These are phyloP conservation scores for Denticeps clupeoides DNA, from an alignment of 2,797 vertebrate genomes.

Conservation along the genomic window DNA sequence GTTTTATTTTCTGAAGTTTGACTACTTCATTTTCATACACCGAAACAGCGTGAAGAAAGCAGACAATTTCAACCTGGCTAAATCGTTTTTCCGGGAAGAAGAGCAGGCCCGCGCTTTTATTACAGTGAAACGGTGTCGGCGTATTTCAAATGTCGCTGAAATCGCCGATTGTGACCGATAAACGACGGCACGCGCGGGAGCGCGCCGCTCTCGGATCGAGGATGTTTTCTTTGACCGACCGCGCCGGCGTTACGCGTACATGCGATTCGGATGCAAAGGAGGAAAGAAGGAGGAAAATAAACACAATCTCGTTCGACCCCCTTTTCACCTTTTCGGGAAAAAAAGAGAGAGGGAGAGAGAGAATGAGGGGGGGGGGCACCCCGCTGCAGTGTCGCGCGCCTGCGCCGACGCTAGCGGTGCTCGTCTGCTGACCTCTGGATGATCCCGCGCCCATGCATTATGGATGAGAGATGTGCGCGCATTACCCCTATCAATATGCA, in stretches of 20 bases:
- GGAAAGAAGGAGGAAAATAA: conserved; percentile 31
- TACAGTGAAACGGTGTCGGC: no score
- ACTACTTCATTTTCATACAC: no score
- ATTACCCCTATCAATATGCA: conserved; percentile 84
- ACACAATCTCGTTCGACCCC: conserved; percentile 27
- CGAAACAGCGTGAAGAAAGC: no score
- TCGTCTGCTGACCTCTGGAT: conserved; percentile 88
- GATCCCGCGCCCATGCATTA: conserved; percentile 84
- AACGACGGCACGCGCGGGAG: neutral
- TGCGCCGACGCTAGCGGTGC: conserved; percentile 35
- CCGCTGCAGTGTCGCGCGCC: conserved; percentile 23
- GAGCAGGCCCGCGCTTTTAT: no score
- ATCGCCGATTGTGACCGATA: no score
- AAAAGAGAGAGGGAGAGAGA: conserved; percentile 35
- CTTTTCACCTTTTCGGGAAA: conserved; percentile 22
- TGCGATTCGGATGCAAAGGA: conserved; percentile 25
- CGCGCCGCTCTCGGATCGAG: neutral
- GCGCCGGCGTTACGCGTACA: conserved; percentile 6
- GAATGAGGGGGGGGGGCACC: conserved; percentile 22
- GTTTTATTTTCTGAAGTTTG: no score
- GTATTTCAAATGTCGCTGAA: no score
- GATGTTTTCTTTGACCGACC: conserved; percentile 26
- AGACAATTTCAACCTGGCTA: no score
- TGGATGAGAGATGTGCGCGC: conserved; percentile 77
- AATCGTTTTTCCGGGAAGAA: no score